Conservation (phyloP, 2,797 vertebrate species). For the Picus viridis region DNA sequence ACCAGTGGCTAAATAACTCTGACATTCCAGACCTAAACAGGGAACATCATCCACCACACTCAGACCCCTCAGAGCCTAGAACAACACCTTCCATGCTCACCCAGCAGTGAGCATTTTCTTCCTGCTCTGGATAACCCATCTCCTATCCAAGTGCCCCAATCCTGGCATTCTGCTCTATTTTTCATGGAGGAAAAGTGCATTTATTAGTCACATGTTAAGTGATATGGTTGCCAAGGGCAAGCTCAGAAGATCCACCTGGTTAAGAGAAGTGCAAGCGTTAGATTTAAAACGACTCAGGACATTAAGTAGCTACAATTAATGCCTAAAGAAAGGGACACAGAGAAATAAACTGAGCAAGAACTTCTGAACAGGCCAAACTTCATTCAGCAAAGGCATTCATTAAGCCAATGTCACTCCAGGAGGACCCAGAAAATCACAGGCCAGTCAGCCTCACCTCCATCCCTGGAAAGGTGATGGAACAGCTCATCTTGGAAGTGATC, state of each 20-base stretch:
- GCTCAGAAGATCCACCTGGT: not conserved
- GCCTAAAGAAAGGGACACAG: not conserved
- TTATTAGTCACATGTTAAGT: not conserved
- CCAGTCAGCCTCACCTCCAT: too few species aligned
- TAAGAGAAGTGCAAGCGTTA: not conserved
- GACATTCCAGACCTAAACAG: not conserved
- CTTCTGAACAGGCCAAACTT: not conserved
- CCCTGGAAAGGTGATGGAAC: too few species aligned
- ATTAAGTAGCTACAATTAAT: not conserved
- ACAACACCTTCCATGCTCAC: not conserved
- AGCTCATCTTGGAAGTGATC: too few species aligned
- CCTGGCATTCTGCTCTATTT: not conserved
- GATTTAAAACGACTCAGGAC: not conserved
- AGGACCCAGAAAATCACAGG: too few species aligned
- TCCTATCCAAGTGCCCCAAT: not conserved
- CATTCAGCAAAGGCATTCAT: not conserved
- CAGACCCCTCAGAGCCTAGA: not conserved
- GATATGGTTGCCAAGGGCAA: not conserved
- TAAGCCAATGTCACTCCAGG: too few species aligned
- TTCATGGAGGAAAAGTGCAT: accelerated
- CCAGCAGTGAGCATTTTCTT: not conserved
- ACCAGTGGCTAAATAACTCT: not conserved
- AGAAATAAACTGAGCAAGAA: not conserved
- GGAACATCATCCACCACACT: not conserved
- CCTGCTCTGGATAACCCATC: not conserved